A percentile compares a stretch with the other conserved stretches of the same genome.
Evolutionary conservation across 2,888 invertebrate genomes (phyloP).

Genomic region (Limenitis arthemis): DNA sequence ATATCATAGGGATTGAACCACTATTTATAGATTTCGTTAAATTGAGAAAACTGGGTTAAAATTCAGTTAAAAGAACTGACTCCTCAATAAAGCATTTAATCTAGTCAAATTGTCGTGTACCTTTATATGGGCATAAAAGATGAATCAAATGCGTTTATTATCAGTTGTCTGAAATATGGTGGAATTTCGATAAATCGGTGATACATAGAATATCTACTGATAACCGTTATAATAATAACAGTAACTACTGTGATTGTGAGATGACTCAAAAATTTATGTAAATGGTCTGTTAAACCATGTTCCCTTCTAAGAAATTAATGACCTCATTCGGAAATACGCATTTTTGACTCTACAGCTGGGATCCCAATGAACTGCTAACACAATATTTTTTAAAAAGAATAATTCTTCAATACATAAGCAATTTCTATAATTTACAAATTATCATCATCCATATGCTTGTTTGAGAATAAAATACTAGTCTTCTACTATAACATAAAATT

Average conservation of each 20-base stretch:
- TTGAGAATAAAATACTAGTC: no score
- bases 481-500: no score
- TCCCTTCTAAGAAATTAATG: constrained; percentile 44
- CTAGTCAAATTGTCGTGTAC: no score
- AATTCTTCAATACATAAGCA: background rate
- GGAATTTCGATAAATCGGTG: constrained; percentile 14
- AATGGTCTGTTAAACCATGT: constrained; percentile 24
- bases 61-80: no score
- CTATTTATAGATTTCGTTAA: no score
- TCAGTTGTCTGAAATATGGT: constrained; percentile 3
- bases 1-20: no score
- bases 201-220: constrained; percentile 15
- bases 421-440: background rate
- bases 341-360: constrained; percentile 5
- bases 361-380: background rate
- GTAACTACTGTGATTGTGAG: constrained; percentile 16
- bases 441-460: no score
- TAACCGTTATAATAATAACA: constrained; percentile 11
- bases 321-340: constrained; percentile 32
- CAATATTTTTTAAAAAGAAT: background rate
- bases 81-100: no score
- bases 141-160: background rate
- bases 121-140: background rate
- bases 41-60: no score
- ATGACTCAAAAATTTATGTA: constrained; percentile 30